A percentile compares a stretch with the other conserved stretches of the same genome.
These are phyloP conservation scores for Alviniconcha marisindica DNA, from an alignment of 1,140 invertebrate genomes.

Conservation along the genomic window DNA sequence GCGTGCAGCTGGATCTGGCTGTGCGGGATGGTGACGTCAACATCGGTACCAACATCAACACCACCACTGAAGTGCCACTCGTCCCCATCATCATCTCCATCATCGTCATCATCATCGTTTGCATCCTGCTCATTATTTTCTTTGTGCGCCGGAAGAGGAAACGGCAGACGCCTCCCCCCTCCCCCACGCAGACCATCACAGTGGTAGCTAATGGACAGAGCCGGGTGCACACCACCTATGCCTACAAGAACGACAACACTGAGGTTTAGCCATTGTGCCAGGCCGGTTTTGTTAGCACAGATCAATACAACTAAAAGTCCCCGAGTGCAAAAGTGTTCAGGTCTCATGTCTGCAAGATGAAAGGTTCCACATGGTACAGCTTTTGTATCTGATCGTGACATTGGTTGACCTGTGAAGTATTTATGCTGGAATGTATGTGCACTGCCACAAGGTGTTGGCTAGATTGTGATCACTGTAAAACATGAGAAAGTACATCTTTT, in stretches of 20 bases:
- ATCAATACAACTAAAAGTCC: too few species aligned
- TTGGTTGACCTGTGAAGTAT: too few species aligned
- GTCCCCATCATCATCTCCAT: conserved; percentile 62
- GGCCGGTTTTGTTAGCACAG: too few species aligned
- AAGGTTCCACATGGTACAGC: too few species aligned
- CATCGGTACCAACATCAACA: conserved; percentile 51
- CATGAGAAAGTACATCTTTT: too few species aligned
- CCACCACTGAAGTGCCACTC: conserved; percentile 48
- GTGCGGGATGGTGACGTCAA: conserved; percentile 44
- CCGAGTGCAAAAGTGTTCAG: too few species aligned
- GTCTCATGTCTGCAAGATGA: too few species aligned
- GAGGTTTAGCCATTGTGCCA: conserved; percentile 51
- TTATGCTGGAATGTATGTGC: too few species aligned
- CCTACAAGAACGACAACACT: conserved; percentile 43
- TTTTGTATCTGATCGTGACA: too few species aligned
- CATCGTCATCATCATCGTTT: conserved; percentile 56
- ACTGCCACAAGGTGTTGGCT: too few species aligned
- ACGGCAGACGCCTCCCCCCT: conserved; percentile 60
- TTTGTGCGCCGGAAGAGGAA: conserved; percentile 54
- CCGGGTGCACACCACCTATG: conserved; percentile 16
- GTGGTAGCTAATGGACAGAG: conserved; percentile 56
- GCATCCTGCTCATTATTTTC: conserved; percentile 58
- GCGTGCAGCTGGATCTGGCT: conserved; percentile 57
- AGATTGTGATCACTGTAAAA: too few species aligned
- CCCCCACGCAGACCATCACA: conserved; percentile 65